Evolutionary conservation across 2,797 vertebrate species (phyloP).

Genomic region (Coreius guichenoti): DNA sequence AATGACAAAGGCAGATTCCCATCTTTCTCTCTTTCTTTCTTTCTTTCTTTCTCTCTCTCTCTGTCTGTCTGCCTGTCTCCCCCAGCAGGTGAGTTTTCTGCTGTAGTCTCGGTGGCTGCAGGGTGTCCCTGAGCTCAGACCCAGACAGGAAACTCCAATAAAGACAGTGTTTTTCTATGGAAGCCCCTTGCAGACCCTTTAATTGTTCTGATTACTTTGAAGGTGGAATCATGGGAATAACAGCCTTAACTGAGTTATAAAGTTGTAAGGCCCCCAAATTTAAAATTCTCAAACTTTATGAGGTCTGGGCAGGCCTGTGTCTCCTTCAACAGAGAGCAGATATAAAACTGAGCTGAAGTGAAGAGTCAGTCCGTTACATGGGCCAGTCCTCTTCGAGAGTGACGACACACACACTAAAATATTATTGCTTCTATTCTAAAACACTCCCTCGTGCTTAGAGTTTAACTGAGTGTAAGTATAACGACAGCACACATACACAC

Average conservation of each 20-base stretch:
- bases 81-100: constrained; percentile 8
- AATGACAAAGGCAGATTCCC: not conserved
- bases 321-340: constrained; percentile 30
- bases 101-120: constrained; percentile 17
- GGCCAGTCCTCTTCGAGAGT: constrained; percentile 27
- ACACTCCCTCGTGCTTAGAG: constrained; percentile 55
- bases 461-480: constrained; percentile 61
- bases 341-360: constrained; percentile 37
- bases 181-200: constrained; percentile 63
- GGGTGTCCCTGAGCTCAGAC: constrained; percentile 14
- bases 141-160: constrained; percentile 67
- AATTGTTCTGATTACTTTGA: constrained; percentile 67
- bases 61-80: not conserved
- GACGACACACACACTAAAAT: constrained; percentile 49
- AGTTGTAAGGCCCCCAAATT: constrained; percentile 18
- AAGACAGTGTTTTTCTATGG: constrained; percentile 67
- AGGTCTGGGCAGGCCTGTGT: constrained; percentile 28
- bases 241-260: constrained; percentile 19
- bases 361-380: constrained; percentile 16
- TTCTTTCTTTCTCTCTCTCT: not conserved
- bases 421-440: constrained; percentile 49
- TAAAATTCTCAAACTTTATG: constrained; percentile 39
- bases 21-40: constrained; percentile 5
- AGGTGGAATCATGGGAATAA: constrained; percentile 61
- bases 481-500: constrained; percentile 46